These are phyloP conservation scores for Dermolepida albohirtum DNA, from an alignment of 2,888 invertebrate genomes.

Conservation along the genomic window DNA sequence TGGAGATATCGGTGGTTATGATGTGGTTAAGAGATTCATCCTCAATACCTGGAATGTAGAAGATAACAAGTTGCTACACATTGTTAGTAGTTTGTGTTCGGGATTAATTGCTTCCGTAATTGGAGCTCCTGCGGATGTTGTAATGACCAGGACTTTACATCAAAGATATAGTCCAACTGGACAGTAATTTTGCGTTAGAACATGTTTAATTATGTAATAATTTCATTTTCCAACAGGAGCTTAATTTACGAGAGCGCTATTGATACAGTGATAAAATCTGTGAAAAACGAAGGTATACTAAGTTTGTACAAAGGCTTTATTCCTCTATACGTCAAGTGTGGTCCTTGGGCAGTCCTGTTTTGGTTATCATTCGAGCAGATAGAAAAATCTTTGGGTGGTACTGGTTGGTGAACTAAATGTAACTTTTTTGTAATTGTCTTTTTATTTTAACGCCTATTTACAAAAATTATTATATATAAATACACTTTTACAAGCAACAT, in stretches of 20 bases:
- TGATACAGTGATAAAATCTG: conserved; percentile 57
- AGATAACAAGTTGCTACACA: conserved; percentile 83
- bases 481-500: not conserved
- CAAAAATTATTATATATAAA: not conserved
- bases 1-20: conserved; percentile 90
- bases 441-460: not conserved
- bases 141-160: conserved; percentile 95
- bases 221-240: conserved; percentile 13
- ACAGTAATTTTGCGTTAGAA: conserved; percentile 66
- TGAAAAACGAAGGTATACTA: conserved; percentile 60
- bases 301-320: conserved; percentile 37
- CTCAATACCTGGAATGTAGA: conserved; percentile 78
- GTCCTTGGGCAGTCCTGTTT: conserved; percentile 35
- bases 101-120: conserved; percentile 90
- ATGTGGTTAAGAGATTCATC: conserved; percentile 83
- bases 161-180: conserved; percentile 84
- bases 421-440: conserved; percentile 1
- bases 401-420: conserved; percentile 3
- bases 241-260: conserved; percentile 10
- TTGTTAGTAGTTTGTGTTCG: conserved; percentile 81
- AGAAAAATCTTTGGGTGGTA: conserved; percentile 11
- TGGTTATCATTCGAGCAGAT: conserved; percentile 23
- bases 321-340: conserved; percentile 28
- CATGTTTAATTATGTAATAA: conserved; percentile 1
- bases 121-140: conserved; percentile 93